Evolutionary conservation across 2,888 invertebrate genomes (phyloP).

Genomic region (Macrophya alboannulata): DNA sequence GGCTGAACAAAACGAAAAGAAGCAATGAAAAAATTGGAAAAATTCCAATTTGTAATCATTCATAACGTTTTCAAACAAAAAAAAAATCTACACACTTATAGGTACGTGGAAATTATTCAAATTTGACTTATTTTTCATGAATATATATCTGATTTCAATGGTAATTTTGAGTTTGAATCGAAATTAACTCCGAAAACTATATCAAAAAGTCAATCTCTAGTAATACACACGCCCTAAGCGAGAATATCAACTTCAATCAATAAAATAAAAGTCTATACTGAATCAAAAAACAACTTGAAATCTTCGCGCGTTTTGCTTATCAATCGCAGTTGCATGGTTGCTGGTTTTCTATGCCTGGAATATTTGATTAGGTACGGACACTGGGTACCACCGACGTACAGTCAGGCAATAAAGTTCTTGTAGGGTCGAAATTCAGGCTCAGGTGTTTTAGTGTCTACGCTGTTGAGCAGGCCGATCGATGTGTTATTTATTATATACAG

Average conservation of each 20-base stretch:
- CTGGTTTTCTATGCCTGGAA: slow-evolving; percentile 38
- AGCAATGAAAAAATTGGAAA: not conserved
- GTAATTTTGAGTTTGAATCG: not conserved
- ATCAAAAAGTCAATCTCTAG: not conserved
- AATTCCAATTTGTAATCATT: slow-evolving; percentile 3
- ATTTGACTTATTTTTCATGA: no score
- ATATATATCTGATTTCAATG: no score
- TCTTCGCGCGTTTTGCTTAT: not conserved
- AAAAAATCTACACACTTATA: not conserved
- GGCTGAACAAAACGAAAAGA: not conserved
- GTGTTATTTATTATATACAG: no score
- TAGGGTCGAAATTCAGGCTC: no score
- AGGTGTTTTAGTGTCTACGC: no score
- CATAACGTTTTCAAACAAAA: not conserved
- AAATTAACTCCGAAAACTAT: not conserved
- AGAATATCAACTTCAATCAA: no score
- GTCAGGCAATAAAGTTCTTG: no score
- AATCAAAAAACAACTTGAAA: not conserved
- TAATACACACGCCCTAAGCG: not conserved
- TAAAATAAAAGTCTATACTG: no score
- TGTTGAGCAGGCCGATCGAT: no score
- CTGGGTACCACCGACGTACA: not conserved
- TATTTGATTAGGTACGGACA: not conserved
- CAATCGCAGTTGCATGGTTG: not conserved
- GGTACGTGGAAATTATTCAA: not conserved